Conservation (phyloP, 2,797 vertebrate genomes). For the Toxotes lorentzi region DNA sequence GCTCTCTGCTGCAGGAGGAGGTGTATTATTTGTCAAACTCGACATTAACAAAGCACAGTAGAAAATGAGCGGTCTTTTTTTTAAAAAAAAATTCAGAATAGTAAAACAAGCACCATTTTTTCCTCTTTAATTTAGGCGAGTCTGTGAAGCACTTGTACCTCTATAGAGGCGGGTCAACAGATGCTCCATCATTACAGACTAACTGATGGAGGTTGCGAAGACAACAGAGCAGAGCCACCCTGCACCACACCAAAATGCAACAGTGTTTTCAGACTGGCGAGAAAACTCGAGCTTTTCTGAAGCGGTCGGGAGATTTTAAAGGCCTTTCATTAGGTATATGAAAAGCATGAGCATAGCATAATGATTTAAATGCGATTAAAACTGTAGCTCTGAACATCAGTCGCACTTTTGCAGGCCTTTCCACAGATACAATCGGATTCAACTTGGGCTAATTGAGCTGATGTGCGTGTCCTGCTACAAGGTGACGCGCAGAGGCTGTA, state of each 20-base stretch:
- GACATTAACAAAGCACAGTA: slow-evolving; percentile 18
- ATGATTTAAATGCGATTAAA: neutral
- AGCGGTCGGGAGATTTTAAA: neutral
- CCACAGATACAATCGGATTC: neutral
- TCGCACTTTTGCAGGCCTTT: slow-evolving; percentile 9
- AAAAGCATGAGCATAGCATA: neutral
- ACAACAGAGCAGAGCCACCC: slow-evolving; percentile 42
- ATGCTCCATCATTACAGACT: slow-evolving; percentile 46
- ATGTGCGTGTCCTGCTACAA: slow-evolving; percentile 50
- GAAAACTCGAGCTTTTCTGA: neutral
- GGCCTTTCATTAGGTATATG: too few species aligned
- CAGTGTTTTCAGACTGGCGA: slow-evolving; percentile 46
- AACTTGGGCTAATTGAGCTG: slow-evolving; percentile 46
- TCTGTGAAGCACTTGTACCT: slow-evolving; percentile 15
- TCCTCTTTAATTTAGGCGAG: slow-evolving; percentile 4
- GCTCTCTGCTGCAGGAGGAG: neutral
- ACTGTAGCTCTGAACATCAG: neutral
- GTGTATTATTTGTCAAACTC: slow-evolving; percentile 15
- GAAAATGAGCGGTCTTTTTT: neutral
- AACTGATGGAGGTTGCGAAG: slow-evolving; percentile 38
- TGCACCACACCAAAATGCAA: slow-evolving; percentile 62
- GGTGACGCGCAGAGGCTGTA: slow-evolving; percentile 50
- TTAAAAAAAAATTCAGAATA: too few species aligned
- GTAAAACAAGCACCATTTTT: slow-evolving; percentile 7
- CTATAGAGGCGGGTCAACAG: slow-evolving; percentile 45